Evolutionary conservation across 2,113 vertebrate genomes (phyloP), one percentile per base, ranked within the genome.

Genomic region (Zosterops lateralis): DNA sequence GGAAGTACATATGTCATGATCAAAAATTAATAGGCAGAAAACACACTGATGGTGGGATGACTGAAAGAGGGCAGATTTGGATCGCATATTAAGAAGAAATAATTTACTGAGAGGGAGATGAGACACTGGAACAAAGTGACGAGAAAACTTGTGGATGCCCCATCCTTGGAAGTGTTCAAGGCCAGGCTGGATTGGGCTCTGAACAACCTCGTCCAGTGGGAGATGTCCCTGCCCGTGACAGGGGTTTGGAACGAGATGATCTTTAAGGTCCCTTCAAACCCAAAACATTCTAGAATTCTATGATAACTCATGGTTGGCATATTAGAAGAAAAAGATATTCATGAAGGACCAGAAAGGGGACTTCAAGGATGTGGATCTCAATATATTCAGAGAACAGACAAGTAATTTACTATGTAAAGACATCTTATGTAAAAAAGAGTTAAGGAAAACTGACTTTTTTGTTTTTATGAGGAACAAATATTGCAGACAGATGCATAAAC

Each of bases 181-280:
- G 14, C 42, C 34, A 28, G 14, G 34, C 1, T 56, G 64, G 12
- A 48, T 9, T 38, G 31, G 31, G 31, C 12, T 56, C 51, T 54
- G 47, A 68, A 26, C 4, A 68, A 9, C 21, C 29, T 54, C 17
- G 8, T 54, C 22, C 36, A 19, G 34, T 31, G 40, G n/a, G 7
- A 68, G 29, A 3, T 28, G 40, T 42, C 21, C 8, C 18, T 17
- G 12, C 19, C 8, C 26, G 32, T 28, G 12, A 29, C 17, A 47
- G n/a, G 5, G 6, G 34, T 0, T 4, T 70, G 40, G 34, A 28
- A 68, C 0, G 0, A 48, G 10, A 7, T 42, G 17, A 11, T 48
- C 17, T 83, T 68, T 31, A 54, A 47, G 24, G 20, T 48, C 17
- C 9, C n/a, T 68, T 82, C 48, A 34, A 48, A 62, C 14, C 25